Evolutionary conservation across 2,888 invertebrate species (phyloP).

Genomic region (Venusia cambrica): DNA sequence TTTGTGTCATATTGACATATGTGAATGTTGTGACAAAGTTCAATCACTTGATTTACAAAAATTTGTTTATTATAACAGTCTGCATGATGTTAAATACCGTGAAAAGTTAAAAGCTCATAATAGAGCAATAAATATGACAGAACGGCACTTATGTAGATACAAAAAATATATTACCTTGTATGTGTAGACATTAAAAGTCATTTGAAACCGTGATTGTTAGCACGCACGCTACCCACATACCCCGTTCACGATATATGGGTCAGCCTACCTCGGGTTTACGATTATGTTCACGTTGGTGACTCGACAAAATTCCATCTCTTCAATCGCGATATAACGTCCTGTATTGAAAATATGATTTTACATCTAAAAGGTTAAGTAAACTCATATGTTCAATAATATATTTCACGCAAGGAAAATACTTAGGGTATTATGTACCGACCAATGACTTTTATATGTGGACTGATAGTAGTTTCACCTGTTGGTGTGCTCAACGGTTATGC

Average conservation of each 20-base stretch:
- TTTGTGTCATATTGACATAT: too few relatives aligned
- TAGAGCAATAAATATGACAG: slow-evolving; percentile 56
- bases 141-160: slow-evolving; percentile 44
- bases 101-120: slow-evolving; percentile 44
- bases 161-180: slow-evolving; percentile 60
- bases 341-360: too few relatives aligned
- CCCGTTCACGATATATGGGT: slow-evolving; percentile 42
- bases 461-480: slow-evolving; percentile 1
- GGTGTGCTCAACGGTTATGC: not conserved
- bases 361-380: too few relatives aligned
- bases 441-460: not conserved
- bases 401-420: too few relatives aligned
- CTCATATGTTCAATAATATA: too few relatives aligned
- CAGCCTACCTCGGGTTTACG: slow-evolving; percentile 43
- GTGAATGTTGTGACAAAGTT: too few relatives aligned
- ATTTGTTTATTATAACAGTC: slow-evolving; percentile 6
- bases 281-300: slow-evolving; percentile 53
- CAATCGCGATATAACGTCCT: too few relatives aligned
- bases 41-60: too few relatives aligned
- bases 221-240: slow-evolving; percentile 53
- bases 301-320: slow-evolving; percentile 46
- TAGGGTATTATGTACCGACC: too few relatives aligned
- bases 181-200: slow-evolving; percentile 63
- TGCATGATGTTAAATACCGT: slow-evolving; percentile 28
- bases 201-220: slow-evolving; percentile 60